Percentiles rank a stretch among this genome's conserved stretches.
Conservation (phyloP, 2,888 invertebrate genomes). For the Hemicrepidius hirtus region DNA sequence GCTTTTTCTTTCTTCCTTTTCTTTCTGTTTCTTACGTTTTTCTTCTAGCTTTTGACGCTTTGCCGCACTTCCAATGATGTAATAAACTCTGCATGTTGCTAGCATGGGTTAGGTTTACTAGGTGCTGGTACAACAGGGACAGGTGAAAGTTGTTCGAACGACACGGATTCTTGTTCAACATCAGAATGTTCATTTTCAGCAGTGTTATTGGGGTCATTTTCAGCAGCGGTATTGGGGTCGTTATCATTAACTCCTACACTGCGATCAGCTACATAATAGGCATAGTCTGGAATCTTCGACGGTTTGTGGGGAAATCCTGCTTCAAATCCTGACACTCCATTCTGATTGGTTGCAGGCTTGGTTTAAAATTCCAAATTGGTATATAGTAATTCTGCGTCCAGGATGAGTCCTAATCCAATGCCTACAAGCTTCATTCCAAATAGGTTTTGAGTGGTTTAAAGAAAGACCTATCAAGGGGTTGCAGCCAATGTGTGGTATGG, state of each 20-base stretch:
- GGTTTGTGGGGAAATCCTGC: constrained; percentile 20
- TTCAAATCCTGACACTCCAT: constrained; percentile 35
- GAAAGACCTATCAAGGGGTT: too few relatives aligned
- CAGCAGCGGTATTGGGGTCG: constrained; percentile 17
- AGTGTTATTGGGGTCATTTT: too few relatives aligned
- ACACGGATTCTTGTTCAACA: too few relatives aligned
- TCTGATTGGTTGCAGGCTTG: constrained; percentile 34
- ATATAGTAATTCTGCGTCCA: constrained; percentile 32
- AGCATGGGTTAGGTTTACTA: too few relatives aligned
- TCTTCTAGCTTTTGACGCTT: constrained; percentile 26
- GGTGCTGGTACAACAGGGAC: too few relatives aligned
- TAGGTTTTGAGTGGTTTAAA: too few relatives aligned
- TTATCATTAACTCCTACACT: constrained; percentile 17
- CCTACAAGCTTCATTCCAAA: constrained; percentile 31
- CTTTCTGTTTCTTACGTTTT: too few relatives aligned
- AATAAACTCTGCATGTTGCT: too few relatives aligned
- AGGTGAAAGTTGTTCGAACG: too few relatives aligned
- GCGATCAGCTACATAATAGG: constrained; percentile 26
- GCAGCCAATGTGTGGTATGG: too few relatives aligned
- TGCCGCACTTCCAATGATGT: constrained; percentile 24
- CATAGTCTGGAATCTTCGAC: constrained; percentile 29
- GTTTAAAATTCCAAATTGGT: constrained; percentile 38
- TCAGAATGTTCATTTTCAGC: constrained; percentile 29
- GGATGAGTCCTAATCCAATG: constrained; percentile 34
- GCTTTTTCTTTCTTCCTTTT: too few relatives aligned